These are phyloP conservation scores for Dryobates pubescens DNA, from an alignment of 2,797 vertebrate genomes.

Conservation along the genomic window DNA sequence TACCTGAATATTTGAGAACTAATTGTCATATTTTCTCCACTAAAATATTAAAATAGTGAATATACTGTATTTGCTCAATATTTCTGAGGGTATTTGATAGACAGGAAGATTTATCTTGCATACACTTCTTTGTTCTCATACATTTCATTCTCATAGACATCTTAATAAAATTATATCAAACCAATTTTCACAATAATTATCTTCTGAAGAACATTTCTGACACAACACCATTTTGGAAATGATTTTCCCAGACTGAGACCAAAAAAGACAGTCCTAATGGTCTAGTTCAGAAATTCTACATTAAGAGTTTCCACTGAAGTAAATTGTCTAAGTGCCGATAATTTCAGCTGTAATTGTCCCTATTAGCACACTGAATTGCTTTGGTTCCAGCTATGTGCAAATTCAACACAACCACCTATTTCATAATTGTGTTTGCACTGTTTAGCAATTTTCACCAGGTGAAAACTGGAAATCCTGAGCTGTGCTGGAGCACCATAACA, in stretches of 20 bases:
- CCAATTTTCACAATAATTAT: constrained; percentile 33
- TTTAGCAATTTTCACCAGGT: not conserved
- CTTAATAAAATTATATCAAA: constrained; percentile 3
- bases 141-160: not conserved
- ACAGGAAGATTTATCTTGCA: not conserved
- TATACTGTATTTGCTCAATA: not conserved
- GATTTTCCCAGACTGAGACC: constrained; percentile 15
- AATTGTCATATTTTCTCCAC: too few relatives aligned
- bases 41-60: too few relatives aligned
- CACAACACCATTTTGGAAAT: constrained; percentile 7
- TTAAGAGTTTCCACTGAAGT: constrained; percentile 50
- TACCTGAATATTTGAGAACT: too few relatives aligned
- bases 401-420: not conserved
- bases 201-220: constrained; percentile 4
- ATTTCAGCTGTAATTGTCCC: constrained; percentile 47
- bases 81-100: not conserved
- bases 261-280: constrained; percentile 23
- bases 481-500: not conserved
- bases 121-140: not conserved
- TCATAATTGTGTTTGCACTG: not conserved
- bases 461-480: not conserved
- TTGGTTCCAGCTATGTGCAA: not conserved
- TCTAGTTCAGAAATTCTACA: constrained; percentile 52
- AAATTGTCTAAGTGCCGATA: constrained; percentile 46
- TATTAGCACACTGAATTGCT: not conserved